phyloP scores from a whole-genome alignment of 2,888 invertebrate genomes.

The Plagiodera versicolora region DNA sequence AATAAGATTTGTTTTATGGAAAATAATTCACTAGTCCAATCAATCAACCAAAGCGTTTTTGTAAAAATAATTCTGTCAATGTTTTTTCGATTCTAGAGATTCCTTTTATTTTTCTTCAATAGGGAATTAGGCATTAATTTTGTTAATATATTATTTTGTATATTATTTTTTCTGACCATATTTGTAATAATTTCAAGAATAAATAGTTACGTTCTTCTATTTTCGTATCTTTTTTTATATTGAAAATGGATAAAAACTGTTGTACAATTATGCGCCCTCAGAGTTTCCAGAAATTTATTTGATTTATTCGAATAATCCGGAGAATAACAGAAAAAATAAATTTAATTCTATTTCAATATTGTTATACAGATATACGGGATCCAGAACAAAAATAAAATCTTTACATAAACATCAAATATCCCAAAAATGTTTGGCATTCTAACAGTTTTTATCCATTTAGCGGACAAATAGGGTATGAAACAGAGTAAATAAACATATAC shows the following conservation, averaged over 20 bases:
- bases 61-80: constrained; percentile 35
- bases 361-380: no score
- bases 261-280: not conserved
- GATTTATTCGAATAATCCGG: no score
- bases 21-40: constrained; percentile 53
- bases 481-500: constrained; percentile 18
- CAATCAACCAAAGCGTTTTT: constrained; percentile 54
- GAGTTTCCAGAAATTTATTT: no score
- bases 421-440: constrained; percentile 8
- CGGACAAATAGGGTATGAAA: constrained; percentile 53
- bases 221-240: constrained; percentile 31
- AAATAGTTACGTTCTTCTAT: constrained; percentile 38
- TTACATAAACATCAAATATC: no score
- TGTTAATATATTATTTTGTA: constrained; percentile 35
- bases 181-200: constrained; percentile 39
- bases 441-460: constrained; percentile 29
- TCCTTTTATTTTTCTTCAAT: constrained; percentile 22
- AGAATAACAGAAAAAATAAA: no score
- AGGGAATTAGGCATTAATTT: constrained; percentile 27
- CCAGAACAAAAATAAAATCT: no score
- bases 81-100: constrained; percentile 23
- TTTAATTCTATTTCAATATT: no score
- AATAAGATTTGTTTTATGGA: constrained; percentile 34
- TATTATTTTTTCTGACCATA: constrained; percentile 25
- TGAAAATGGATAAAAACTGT: constrained; percentile 16